phyloP scores from a whole-genome alignment of 2,113 vertebrate species.

The Carettochelys insculpta region DNA sequence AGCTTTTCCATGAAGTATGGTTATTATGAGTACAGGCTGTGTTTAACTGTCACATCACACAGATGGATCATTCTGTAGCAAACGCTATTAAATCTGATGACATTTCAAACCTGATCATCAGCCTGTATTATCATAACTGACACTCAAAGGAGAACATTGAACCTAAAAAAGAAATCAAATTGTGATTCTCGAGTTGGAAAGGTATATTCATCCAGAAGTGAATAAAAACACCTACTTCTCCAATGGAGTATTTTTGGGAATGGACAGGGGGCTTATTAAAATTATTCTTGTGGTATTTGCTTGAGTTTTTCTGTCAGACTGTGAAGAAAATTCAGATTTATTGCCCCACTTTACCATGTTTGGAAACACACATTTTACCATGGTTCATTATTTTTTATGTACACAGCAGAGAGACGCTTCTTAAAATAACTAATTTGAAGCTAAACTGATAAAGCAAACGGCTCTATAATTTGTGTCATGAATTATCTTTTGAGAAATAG shows the following conservation, averaged over 20 bases:
- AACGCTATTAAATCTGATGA: not conserved
- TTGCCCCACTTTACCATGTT: not conserved
- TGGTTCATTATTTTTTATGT: slow-evolving; percentile 6
- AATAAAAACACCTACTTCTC: not conserved
- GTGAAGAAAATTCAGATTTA: not conserved
- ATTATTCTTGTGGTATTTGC: not conserved
- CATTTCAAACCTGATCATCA: not conserved
- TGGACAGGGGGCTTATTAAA: not conserved
- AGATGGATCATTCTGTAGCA: not conserved
- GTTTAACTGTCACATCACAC: not conserved
- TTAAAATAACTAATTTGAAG: slow-evolving; percentile 33
- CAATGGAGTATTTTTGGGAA: not conserved
- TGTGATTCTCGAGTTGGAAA: not conserved
- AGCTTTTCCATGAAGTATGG: not conserved
- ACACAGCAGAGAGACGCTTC: not conserved
- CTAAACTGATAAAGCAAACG: slow-evolving; percentile 25
- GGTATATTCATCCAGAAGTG: not conserved
- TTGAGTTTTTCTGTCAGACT: not conserved
- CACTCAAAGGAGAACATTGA: not conserved
- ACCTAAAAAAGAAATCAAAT: not conserved
- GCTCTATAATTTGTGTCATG: not conserved
- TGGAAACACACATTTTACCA: not conserved
- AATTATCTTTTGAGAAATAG: not conserved
- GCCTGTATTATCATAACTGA: not conserved
- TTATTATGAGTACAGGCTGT: not conserved